These are phyloP conservation scores for Leucophora obtusa DNA, from an alignment of 2,888 invertebrate genomes.

Conservation along the genomic window DNA sequence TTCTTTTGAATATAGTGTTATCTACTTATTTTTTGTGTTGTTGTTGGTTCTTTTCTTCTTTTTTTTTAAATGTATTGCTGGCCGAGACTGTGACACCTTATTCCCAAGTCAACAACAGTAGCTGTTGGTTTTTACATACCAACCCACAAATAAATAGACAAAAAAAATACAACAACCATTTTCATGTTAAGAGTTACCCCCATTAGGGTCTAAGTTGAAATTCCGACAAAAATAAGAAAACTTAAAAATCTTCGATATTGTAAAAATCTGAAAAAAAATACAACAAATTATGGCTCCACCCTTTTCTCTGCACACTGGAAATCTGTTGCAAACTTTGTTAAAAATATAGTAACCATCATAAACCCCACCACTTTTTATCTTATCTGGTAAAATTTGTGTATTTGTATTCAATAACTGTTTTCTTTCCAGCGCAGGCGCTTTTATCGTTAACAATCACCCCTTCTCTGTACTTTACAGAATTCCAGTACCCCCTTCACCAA, in stretches of 20 bases:
- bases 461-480: not conserved
- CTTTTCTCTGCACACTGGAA: constrained; percentile 49
- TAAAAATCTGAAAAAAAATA: constrained; percentile 7
- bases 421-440: constrained; percentile 50
- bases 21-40: constrained; percentile 9
- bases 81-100: constrained; percentile 73
- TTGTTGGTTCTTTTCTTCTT: not conserved
- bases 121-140: constrained; percentile 54
- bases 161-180: constrained; percentile 34
- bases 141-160: constrained; percentile 47
- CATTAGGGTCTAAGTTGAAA: constrained; percentile 51
- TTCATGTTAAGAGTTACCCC: constrained; percentile 57
- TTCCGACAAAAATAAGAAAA: constrained; percentile 13
- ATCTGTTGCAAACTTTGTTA: constrained; percentile 15
- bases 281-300: constrained; percentile 41
- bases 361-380: constrained; percentile 59
- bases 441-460: not conserved
- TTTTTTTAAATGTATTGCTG: constrained; percentile 48
- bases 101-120: constrained; percentile 76
- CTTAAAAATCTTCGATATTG: not conserved
- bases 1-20: constrained; percentile 19
- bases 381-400: constrained; percentile 22
- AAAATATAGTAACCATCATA: not conserved
- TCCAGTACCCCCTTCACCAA: not conserved
- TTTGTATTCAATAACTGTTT: constrained; percentile 19